Conservation (phyloP, 2,888 invertebrate species). For the Aporophyla nigra region DNA sequence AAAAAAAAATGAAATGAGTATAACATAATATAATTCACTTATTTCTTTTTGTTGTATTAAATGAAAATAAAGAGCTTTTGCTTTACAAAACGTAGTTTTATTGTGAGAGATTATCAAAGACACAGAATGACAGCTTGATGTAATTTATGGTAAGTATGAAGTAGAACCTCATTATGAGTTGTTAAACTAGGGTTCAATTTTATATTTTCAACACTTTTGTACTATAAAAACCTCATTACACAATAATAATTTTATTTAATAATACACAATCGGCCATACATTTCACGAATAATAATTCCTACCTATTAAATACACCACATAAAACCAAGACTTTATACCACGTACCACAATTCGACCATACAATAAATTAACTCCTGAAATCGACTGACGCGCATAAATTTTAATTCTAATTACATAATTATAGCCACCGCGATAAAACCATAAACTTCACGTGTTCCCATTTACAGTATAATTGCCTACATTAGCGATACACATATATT, state of each 20-base stretch:
- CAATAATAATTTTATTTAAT: neutral
- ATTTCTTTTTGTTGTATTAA: no score
- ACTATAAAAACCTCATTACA: neutral
- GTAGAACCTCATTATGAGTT: no score
- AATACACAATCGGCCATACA: neutral
- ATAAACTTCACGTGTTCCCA: slow-evolving; percentile 58
- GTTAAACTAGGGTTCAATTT: no score
- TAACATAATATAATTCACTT: neutral
- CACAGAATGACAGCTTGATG: no score
- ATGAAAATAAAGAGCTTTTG: no score
- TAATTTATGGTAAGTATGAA: no score
- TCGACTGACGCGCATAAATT: slow-evolving; percentile 36
- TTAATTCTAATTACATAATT: slow-evolving; percentile 54
- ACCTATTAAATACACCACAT: neutral
- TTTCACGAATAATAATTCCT: neutral
- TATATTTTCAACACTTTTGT: no score
- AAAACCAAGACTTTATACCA: neutral
- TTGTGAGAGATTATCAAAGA: no score
- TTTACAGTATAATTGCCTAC: slow-evolving; percentile 59
- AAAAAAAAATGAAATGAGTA: neutral
- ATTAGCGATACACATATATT: slow-evolving; percentile 61
- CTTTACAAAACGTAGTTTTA: no score
- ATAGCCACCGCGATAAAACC: slow-evolving; percentile 46
- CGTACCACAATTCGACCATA: neutral
- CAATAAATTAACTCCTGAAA: slow-evolving; percentile 34